These are phyloP conservation scores for Oncorhynchus mykiss DNA, from an alignment of 2,113 vertebrate genomes.

Conservation along the genomic window DNA sequence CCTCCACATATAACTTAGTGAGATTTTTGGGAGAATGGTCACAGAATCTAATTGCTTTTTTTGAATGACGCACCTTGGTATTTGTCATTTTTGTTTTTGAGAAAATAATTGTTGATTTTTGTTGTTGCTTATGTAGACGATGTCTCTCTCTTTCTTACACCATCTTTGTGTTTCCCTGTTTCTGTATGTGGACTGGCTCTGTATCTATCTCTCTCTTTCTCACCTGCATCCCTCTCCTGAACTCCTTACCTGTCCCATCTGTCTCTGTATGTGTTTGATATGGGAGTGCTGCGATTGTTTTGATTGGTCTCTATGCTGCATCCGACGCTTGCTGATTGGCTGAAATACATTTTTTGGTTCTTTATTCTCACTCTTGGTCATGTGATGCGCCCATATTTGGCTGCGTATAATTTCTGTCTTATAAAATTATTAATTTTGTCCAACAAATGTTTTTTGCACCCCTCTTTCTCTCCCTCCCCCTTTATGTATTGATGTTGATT, in stretches of 20 bases:
- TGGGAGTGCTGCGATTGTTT: constrained; percentile 74
- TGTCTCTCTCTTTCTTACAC: constrained; percentile 43
- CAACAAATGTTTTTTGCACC: constrained; percentile 66
- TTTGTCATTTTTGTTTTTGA: constrained; percentile 48
- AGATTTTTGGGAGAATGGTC: constrained; percentile 75
- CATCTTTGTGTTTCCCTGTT: constrained; percentile 49
- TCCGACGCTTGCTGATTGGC: constrained; percentile 78
- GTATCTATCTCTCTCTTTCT: constrained; percentile 54
- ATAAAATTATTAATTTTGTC: constrained; percentile 67
- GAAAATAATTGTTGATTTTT: constrained; percentile 48
- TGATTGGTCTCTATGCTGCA: constrained; percentile 77
- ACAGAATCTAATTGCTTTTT: constrained; percentile 74
- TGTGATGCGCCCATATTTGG: constrained; percentile 75
- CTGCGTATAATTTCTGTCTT: constrained; percentile 73
- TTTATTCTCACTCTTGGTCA: constrained; percentile 70
- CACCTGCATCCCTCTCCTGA: constrained; percentile 65
- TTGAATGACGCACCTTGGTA: constrained; percentile 77
- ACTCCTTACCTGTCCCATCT: constrained; percentile 50
- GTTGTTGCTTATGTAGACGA: constrained; percentile 64
- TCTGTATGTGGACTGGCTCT: constrained; percentile 69
- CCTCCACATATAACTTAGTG: constrained; percentile 41
- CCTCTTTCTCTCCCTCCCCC: constrained; percentile 61
- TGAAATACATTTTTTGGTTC: constrained; percentile 58
- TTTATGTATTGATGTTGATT: constrained; percentile 32
- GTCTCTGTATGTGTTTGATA: constrained; percentile 68